Base-by-base conservation (phyloP, 2,113 vertebrate species). In the Trichechus manatus region DNA sequence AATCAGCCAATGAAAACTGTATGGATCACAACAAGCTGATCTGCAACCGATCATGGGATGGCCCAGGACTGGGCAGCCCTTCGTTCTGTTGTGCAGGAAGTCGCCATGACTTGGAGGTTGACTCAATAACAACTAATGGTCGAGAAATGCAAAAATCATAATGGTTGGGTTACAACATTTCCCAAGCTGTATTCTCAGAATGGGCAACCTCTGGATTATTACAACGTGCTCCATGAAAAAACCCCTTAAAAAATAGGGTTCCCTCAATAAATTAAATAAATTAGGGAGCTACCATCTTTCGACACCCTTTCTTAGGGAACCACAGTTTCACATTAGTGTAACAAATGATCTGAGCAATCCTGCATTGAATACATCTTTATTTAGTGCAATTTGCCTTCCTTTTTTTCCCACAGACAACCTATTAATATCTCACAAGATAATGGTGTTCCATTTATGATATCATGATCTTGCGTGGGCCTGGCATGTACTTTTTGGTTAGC, bases 381-480 rank as follows among this genome's bases (percentile, higher is more conserved):
- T 72, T 95, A 95, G 63, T 25, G 22, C 66, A 22, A 75, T 82
- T n/a, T 78, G n/a, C 80, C 75, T 86, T 64, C 36, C 50, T 95
- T n/a, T 9, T 81, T 82, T 47, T 42, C 9, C 64, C 10, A 31
- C 29, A 61, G 68, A 75, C 70, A 80, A 33, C 56, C 75, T 93
- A 70, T 66, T 72, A 95, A 91, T 92, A 96, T 36, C 39, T 77
- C 36, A 74, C n/a, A 77, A 88, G 91, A 94, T 75, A 31, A 44
- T 19, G 19, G 33, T 80, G 27, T 19, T 27, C 68, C 80, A 29
- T 74, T 93, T 95, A 89, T 29, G 23, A 70, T 87, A 68, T 56
- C 31, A 9, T 94, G 79, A 89, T 89, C 72, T 94, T 47, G 86
- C 93, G 87, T 93, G 72, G 77, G 70, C 77, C 63, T 88, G 86